Conservation (phyloP, 2,888 invertebrate genomes). For the Hirtodrosophila trivittata region DNA sequence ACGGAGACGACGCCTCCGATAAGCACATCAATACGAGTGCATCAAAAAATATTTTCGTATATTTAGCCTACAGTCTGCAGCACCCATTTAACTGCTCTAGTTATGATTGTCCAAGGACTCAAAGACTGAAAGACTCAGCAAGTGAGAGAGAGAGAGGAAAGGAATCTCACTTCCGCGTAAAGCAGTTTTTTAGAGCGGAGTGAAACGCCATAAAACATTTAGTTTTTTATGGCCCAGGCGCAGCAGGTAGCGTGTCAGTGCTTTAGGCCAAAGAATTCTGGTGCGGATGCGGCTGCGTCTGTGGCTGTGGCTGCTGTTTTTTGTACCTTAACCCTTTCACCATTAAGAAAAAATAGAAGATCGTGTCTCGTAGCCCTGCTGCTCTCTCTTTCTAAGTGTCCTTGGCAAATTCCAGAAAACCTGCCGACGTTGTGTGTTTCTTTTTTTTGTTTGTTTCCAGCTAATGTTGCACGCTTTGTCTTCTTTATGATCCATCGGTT, state of each 20-base stretch:
- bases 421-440: conserved; percentile 14
- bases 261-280: background rate
- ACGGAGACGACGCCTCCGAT: conserved; percentile 16
- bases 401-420: conserved; percentile 57
- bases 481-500: conserved; percentile 69
- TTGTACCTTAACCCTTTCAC: conserved; percentile 71
- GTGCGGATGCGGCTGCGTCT: background rate
- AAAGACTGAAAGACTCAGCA: background rate
- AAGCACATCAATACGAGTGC: conserved; percentile 11
- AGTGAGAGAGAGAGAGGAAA: background rate
- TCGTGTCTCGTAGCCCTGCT: conserved; percentile 1
- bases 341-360: conserved; percentile 63
- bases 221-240: conserved; percentile 61
- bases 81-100: conserved; percentile 56
- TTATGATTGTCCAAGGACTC: conserved; percentile 59
- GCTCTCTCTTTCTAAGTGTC: conserved; percentile 41
- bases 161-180: conserved; percentile 67
- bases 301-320: conserved; percentile 47
- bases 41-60: conserved; percentile 16
- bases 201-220: conserved; percentile 61
- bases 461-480: conserved; percentile 67
- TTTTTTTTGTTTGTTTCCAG: conserved; percentile 55
- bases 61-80: conserved; percentile 21
- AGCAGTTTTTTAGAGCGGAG: conserved; percentile 44
- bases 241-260: conserved; percentile 21